Evolutionary conservation across 2,888 invertebrate species (phyloP).

Genomic region (Polydesmus complanatus): DNA sequence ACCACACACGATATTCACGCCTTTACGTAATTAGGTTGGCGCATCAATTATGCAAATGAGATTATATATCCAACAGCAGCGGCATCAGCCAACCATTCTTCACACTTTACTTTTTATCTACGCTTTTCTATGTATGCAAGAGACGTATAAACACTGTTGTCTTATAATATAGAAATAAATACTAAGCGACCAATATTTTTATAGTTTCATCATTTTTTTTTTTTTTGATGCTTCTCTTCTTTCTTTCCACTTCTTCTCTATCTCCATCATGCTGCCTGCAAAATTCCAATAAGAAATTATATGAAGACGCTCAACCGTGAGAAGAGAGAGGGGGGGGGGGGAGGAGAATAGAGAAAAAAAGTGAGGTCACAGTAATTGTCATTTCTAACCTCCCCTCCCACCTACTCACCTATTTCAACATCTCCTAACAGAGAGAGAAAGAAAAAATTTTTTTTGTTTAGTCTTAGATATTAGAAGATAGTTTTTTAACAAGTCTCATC

Average conservation of each 20-base stretch:
- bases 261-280: neutral
- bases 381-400: neutral
- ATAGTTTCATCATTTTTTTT: neutral
- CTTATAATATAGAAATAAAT: neutral
- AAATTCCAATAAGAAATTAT: neutral
- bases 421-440: no score
- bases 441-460: no score
- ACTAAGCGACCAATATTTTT: neutral
- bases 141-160: neutral
- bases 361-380: neutral
- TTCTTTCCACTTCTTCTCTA: neutral
- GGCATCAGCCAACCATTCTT: neutral
- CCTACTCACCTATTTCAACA: neutral
- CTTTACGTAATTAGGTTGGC: conserved; percentile 8
- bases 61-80: conserved; percentile 1
- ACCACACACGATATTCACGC: neutral
- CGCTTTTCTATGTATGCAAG: neutral
- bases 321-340: no score
- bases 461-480: neutral
- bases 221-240: neutral
- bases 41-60: conserved; percentile 15
- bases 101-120: neutral
- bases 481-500: neutral
- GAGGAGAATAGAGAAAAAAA: no score
- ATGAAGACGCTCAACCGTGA: neutral